Evolutionary conservation across 1,140 invertebrate genomes (phyloP), one percentile per base, ranked within the genome.

Genomic region (Solenopsis fugax): DNA sequence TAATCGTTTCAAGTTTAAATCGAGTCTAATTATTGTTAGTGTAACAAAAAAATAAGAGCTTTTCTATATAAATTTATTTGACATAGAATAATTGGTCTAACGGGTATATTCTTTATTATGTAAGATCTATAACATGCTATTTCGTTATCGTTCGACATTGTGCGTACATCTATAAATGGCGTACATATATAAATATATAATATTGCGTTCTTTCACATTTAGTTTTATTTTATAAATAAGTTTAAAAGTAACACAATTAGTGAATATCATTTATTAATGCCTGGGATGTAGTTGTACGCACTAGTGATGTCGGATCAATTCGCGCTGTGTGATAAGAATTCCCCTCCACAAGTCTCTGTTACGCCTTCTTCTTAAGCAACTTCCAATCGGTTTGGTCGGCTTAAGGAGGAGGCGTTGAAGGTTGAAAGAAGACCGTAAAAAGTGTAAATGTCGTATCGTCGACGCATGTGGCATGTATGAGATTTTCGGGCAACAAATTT

Each of bases 1-100:
- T 37, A 65, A 21, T 16, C 13, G n/a, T 71, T 41, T 10, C 16
- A 67, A 4, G 13, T 67, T 67, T 37, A 54, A 69, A 0, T 69
- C 10, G 10, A 72, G 29, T 72, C 24, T 34, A n/a, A 54, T 5
- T 34, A 4, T 18, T 3, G 12, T 0, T 72, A 34, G 50, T 54
- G 13, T 24, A 16, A n/a, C 1, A 29, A 52, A 72, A 72, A 34
- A 34, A 67, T 67, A 45, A 21, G 54, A 72, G 54, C 5, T 54
- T 1, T n/a, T 6, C 54, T 54, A 72, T 13, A 54, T 72, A 18
- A 72, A 54, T 72, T 72, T 72, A 73, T 37, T 72, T 54, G n/a
- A 37, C 24, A 71, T 16, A 10, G 18, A 65, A 65, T 65, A 65
- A 12, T 2, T 65, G 10, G 29, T 65, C 34, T 65, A 64, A 34